phyloP scores from a whole-genome alignment of 1,140 invertebrate species.

The Magallana gigas region DNA sequence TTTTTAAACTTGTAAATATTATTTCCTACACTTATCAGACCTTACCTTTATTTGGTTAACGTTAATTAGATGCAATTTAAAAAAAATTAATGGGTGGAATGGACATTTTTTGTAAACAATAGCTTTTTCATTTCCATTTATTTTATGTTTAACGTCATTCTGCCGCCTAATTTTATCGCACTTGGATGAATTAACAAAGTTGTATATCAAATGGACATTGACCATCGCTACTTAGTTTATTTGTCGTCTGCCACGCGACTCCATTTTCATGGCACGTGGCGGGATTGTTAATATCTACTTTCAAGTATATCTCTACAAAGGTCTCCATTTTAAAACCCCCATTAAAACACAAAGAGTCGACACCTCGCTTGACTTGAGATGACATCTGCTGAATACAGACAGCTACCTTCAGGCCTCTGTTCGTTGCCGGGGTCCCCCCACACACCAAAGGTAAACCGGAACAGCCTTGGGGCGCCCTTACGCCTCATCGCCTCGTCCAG shows the following conservation, averaged over 20 bases:
- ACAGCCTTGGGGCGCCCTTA: neutral
- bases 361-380: neutral
- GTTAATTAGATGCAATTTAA: too few relatives aligned
- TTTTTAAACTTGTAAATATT: too few relatives aligned
- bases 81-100: too few relatives aligned
- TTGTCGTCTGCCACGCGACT: conserved; percentile 14
- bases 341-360: neutral
- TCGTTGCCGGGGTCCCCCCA: neutral
- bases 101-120: too few relatives aligned
- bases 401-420: neutral
- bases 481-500: neutral
- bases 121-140: too few relatives aligned
- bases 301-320: neutral
- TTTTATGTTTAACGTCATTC: too few relatives aligned
- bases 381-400: conserved; percentile 19
- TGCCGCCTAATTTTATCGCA: too few relatives aligned
- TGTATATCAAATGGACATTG: too few relatives aligned
- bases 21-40: too few relatives aligned
- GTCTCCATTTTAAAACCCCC: neutral
- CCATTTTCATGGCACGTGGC: neutral
- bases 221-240: too few relatives aligned
- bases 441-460: neutral
- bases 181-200: too few relatives aligned
- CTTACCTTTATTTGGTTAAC: too few relatives aligned
- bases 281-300: neutral